Evolutionary conservation across 2,888 invertebrate genomes (phyloP), one percentile per base, ranked within the genome.

Genomic region (Drosophila trichaetosa): DNA sequence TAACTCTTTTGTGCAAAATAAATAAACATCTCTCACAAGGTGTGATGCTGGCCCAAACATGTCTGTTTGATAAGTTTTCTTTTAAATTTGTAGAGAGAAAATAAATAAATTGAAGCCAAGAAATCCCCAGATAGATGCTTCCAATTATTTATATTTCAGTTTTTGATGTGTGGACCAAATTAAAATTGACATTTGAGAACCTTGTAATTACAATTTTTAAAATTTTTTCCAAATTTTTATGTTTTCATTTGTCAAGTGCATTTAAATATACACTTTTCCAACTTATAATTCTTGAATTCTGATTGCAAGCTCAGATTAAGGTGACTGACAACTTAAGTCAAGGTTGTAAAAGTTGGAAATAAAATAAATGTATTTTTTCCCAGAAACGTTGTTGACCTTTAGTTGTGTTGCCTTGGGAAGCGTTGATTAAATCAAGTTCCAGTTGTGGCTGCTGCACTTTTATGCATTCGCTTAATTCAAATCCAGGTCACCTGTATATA

Each of bases 391-490:
- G 54, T 38, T 57, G 77, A 71, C 64, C 64, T 70, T 80, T n/a
- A 60, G 27, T 6, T 27, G 51, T 1, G 31, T 13, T 54, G 33
- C 33, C 33, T 33, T 21, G 16, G 36, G 29, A 56, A 80, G 65
- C 66, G 62, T 71, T 80, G 76, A 78, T 78, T 77, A 57, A 78
- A 78, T 80, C 60, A 53, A 65, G 49, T 11, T 68, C 57, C 40
- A 64, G 80, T 34, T 66, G 69, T 48, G 38, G 46, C 49, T 60
- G 58, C 33, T 64, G 64, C 66, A 66, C 66, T 77, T 80, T 60
- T 69, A 61, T 42, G 80, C 64, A 70, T 76, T 80, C 64, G 51
- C 42, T 56, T 78, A 66, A 69, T 71, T 71, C 62, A 71, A 80
- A 77, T 68, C 31, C 62, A 71, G 64, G 62, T 71, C 58, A 58